phyloP scores from a whole-genome alignment of 1,140 invertebrate species.

The Apis dorsata region DNA sequence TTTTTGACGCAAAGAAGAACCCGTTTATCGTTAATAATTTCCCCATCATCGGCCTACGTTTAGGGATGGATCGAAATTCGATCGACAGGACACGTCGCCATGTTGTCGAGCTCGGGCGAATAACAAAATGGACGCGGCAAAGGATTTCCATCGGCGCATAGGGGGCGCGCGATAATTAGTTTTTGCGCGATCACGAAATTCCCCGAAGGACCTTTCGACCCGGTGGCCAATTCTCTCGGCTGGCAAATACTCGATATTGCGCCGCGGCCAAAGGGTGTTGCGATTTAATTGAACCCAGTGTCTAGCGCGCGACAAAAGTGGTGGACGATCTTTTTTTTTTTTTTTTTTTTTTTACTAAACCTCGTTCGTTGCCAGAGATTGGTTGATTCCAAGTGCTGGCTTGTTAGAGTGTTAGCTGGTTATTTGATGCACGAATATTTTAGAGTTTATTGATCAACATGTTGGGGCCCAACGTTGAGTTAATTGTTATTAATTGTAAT shows the following conservation, averaged over 20 bases:
- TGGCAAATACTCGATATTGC: constrained; percentile 52
- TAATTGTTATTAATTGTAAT: no score
- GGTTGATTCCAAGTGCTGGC: background rate
- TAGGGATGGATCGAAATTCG: background rate
- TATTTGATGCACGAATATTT: background rate
- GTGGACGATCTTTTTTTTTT: background rate
- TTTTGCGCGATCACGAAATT: constrained; percentile 50
- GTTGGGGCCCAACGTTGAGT: no score
- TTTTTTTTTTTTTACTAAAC: no score
- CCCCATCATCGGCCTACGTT: background rate
- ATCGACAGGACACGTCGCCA: background rate
- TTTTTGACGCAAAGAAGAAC: no score
- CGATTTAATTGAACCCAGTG: constrained; percentile 47
- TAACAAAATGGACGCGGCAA: constrained; percentile 33
- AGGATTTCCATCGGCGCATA: background rate
- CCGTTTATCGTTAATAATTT: background rate
- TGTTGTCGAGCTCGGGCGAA: background rate
- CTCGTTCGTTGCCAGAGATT: background rate
- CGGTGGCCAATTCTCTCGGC: constrained; percentile 35
- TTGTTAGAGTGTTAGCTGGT: background rate
- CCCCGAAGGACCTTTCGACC: constrained; percentile 41
- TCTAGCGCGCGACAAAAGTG: constrained; percentile 36
- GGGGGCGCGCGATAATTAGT: constrained; percentile 40
- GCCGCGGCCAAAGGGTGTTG: constrained; percentile 43
- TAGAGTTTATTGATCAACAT: background rate